These are phyloP conservation scores for Sylvia atricapilla DNA, from an alignment of 2,113 vertebrate genomes.

Conservation along the genomic window DNA sequence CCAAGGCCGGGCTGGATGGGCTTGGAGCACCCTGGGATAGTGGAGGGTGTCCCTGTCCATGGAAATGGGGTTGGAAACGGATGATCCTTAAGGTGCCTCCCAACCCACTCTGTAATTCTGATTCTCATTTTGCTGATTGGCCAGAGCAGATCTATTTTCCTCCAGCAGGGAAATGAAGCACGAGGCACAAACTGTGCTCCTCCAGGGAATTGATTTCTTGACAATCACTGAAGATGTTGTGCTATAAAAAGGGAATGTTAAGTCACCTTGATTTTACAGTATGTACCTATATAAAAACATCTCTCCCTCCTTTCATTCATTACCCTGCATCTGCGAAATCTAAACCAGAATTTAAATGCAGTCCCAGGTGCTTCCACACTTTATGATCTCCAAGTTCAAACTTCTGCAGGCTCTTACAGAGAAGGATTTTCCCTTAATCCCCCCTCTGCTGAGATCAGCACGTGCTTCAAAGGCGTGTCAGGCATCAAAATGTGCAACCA, in stretches of 20 bases:
- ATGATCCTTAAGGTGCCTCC: background rate
- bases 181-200: background rate
- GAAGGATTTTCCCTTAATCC: constrained; percentile 49
- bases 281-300: constrained; percentile 11
- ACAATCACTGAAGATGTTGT: background rate
- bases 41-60: background rate
- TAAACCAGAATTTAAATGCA: constrained; percentile 38
- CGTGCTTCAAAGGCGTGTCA: background rate
- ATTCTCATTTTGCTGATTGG: background rate
- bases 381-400: constrained; percentile 20
- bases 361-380: background rate
- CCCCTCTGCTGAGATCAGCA: constrained; percentile 6
- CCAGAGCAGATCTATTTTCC: constrained; percentile 32
- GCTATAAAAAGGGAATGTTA: background rate
- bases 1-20: rapidly evolving
- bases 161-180: constrained; percentile 8
- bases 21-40: background rate
- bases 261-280: constrained; percentile 44
- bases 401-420: background rate
- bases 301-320: constrained; percentile 34
- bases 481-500: background rate
- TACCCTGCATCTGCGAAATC: constrained; percentile 5
- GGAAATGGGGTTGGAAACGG: background rate
- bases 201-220: constrained; percentile 3
- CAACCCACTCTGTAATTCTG: background rate